Conservation (phyloP, 2,113 vertebrate species). For the Odobenus rosmarus region DNA sequence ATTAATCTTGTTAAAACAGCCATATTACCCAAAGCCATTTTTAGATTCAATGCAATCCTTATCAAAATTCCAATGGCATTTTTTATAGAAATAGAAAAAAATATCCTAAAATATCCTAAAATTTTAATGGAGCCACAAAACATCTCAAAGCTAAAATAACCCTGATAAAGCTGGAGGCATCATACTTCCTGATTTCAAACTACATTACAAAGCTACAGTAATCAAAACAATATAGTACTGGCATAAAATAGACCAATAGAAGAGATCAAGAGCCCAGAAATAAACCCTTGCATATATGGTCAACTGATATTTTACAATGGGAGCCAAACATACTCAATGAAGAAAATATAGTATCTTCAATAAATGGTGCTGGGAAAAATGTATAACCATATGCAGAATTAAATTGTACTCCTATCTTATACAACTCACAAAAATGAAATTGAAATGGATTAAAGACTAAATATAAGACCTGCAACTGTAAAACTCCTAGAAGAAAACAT, state of each 20-base stretch:
- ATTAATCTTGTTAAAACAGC: neutral
- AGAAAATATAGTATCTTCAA: neutral
- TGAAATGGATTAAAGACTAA: neutral
- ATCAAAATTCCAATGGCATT: neutral
- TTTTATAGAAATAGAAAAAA: neutral
- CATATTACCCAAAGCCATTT: neutral
- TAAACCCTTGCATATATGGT: neutral
- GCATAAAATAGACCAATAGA: neutral
- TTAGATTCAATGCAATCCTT: neutral
- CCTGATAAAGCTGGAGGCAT: neutral
- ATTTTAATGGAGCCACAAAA: neutral
- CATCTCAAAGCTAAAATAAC: neutral
- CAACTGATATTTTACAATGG: neutral
- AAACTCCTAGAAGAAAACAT: neutral
- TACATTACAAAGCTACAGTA: neutral
- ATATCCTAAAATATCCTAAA: neutral
- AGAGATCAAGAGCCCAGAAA: neutral
- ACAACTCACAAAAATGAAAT: neutral
- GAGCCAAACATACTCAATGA: neutral
- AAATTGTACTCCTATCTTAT: neutral
- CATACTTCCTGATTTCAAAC: neutral
- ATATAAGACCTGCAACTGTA: neutral
- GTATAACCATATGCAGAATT: neutral
- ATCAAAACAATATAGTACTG: neutral
- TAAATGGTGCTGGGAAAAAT: neutral